These are phyloP conservation scores for Epistrophe eligans DNA, from an alignment of 2,888 invertebrate genomes.

Conservation along the genomic window DNA sequence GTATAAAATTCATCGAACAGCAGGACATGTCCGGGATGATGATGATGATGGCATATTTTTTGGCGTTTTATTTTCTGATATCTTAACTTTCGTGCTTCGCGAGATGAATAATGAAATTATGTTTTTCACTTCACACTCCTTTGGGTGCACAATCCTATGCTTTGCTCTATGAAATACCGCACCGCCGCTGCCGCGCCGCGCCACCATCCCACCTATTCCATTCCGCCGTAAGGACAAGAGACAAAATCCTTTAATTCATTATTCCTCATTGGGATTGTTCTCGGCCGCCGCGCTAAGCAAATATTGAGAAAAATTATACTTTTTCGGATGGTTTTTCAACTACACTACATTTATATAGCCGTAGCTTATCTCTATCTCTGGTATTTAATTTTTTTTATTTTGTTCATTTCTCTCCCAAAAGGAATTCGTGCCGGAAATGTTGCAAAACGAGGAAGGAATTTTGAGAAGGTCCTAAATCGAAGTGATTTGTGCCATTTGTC, in stretches of 20 bases:
- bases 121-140: slow-evolving; percentile 39
- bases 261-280: slow-evolving; percentile 49
- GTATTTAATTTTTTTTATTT: background rate
- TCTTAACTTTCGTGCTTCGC: slow-evolving; percentile 72
- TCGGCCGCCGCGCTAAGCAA: slow-evolving; percentile 38
- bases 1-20: slow-evolving; percentile 65
- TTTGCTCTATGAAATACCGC: background rate
- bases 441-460: slow-evolving; percentile 60
- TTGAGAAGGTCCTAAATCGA: slow-evolving; percentile 58
- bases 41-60: slow-evolving; percentile 39
- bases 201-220: background rate
- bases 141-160: slow-evolving; percentile 17
- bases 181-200: background rate
- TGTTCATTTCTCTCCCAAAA: background rate
- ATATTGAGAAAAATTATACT: slow-evolving; percentile 60
- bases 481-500: slow-evolving; percentile 49
- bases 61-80: slow-evolving; percentile 62
- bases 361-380: background rate
- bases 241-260: slow-evolving; percentile 71
- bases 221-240: background rate
- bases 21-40: slow-evolving; percentile 64
- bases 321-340: slow-evolving; percentile 25
- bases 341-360: background rate
- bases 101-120: slow-evolving; percentile 72
- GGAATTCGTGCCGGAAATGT: slow-evolving; percentile 67